Evolutionary conservation across 2,888 invertebrate genomes (phyloP).

Genomic region (Caenorhabditis parvicauda): DNA sequence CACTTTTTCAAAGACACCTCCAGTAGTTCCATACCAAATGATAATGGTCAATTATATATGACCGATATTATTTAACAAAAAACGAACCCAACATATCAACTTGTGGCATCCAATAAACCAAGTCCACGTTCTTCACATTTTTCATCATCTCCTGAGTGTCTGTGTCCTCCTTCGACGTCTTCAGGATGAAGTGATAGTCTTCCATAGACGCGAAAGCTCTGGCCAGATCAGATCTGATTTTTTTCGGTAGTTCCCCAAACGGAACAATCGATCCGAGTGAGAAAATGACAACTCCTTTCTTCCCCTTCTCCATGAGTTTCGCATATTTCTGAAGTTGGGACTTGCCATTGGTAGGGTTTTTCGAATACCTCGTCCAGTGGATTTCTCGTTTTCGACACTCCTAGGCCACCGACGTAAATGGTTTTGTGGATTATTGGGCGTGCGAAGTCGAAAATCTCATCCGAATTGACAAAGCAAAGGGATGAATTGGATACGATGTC

Average conservation of each 20-base stretch:
- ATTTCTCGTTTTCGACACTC: constrained; percentile 23
- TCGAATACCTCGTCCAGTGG: constrained; percentile 29
- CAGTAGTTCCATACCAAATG: too few relatives aligned
- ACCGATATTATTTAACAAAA: too few relatives aligned
- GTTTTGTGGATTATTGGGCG: constrained; percentile 37
- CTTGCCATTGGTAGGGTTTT: not conserved
- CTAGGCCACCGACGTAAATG: constrained; percentile 36
- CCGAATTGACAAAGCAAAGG: constrained; percentile 38
- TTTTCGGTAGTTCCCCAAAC: constrained; percentile 16
- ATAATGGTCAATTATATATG: too few relatives aligned
- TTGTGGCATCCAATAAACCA: constrained; percentile 55
- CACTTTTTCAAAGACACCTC: too few relatives aligned
- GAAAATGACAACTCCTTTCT: constrained; percentile 41
- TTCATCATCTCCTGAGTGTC: constrained; percentile 28
- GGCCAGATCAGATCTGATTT: constrained; percentile 15
- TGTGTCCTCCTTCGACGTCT: constrained; percentile 18
- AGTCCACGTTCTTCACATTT: constrained; percentile 42
- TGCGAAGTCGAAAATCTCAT: constrained; percentile 39
- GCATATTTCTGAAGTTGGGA: constrained; percentile 25
- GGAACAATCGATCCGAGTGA: constrained; percentile 43
- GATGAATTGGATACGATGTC: constrained; percentile 44
- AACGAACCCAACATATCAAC: constrained; percentile 52
- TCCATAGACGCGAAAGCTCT: constrained; percentile 13
- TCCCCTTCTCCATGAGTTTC: constrained; percentile 38
- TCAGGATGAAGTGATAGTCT: constrained; percentile 52